Percentiles rank a stretch among this genome's conserved stretches.
Evolutionary conservation across 2,113 vertebrate genomes (phyloP).

Genomic region (Upupa epops): DNA sequence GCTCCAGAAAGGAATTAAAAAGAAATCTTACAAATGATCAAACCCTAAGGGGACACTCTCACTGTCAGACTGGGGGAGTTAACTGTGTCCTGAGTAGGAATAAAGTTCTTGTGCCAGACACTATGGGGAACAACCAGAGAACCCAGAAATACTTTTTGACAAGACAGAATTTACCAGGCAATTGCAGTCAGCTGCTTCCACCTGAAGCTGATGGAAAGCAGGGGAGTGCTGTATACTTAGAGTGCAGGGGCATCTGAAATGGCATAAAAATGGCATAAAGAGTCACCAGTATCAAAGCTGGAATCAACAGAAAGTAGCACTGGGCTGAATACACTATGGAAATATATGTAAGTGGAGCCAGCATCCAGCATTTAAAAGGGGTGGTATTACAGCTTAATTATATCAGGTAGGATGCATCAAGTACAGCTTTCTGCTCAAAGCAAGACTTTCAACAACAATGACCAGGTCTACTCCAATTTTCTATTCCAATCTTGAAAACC

Average conservation of each 20-base stretch:
- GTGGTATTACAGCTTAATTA: fast-evolving
- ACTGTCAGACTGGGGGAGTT: background rate
- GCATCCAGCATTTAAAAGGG: background rate
- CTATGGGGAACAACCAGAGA: background rate
- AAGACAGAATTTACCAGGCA: background rate
- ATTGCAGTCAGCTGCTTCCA: background rate
- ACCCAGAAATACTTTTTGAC: background rate
- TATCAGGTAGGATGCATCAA: background rate
- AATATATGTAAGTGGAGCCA: background rate
- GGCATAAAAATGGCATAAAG: background rate
- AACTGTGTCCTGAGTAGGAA: fast-evolving
- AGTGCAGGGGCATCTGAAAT: fast-evolving
- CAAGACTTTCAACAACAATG: background rate
- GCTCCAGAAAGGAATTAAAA: background rate
- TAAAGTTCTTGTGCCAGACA: background rate
- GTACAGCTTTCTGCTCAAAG: background rate
- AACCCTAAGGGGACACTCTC: fast-evolving
- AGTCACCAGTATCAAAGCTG: background rate
- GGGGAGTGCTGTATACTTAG: background rate
- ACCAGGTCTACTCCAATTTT: background rate
- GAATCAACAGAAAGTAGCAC: background rate
- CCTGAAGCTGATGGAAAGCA: background rate
- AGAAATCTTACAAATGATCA: background rate
- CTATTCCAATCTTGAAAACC: background rate
- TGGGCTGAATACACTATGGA: background rate